Evolutionary conservation across 2,888 invertebrate genomes (phyloP), one percentile per base, ranked within the genome.

Genomic region (Micropterix aruncella): DNA sequence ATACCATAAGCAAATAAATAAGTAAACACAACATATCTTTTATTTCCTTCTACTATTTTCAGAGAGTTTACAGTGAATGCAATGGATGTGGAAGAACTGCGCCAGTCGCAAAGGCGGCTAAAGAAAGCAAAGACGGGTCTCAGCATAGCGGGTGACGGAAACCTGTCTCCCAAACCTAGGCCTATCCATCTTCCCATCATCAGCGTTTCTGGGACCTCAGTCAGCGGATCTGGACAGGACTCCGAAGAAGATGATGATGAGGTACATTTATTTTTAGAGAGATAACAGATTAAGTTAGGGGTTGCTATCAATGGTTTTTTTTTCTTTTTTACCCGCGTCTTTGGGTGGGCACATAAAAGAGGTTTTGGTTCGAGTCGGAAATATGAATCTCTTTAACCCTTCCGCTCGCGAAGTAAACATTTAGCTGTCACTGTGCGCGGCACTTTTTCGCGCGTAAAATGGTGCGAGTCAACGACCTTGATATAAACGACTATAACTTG

Each of bases 21-120:
- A 17, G 16, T 15, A 2, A 40, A 3, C 2, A 43, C 19, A 38
- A 17, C 19, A 15, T 44, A 17, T 38, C 5, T 16, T 37, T 9
- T 17, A 42, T 7, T 19, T 44, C 19, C 37, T 9, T 39, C 12
- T 43, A 18, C 17, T 15, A n/a, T 44, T 50, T 65, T 55, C 54
- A 86, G 84, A 47, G 87, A 88, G 56, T 91, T 87, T 58, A 86
- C 85, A 56, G 87, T 91, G 37, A 89, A 85, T 57, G 89, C 89
- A 44, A 88, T 90, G 79, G 88, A 90, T 56, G 86, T 81, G 1
- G 86, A 87, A 36, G 89, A 89, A 56, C 63, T 90, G 46, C 71
- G 89, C 1, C 83, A 83, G 61, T 87, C 84, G 0, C 74, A 83
- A 55, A 68, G 85, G 2, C 75, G 81, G 19, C 72, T 77, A 27